Evolutionary conservation across 64 coral and sea anemone species (phyloP).

Genomic region (Anthopleura sola): DNA sequence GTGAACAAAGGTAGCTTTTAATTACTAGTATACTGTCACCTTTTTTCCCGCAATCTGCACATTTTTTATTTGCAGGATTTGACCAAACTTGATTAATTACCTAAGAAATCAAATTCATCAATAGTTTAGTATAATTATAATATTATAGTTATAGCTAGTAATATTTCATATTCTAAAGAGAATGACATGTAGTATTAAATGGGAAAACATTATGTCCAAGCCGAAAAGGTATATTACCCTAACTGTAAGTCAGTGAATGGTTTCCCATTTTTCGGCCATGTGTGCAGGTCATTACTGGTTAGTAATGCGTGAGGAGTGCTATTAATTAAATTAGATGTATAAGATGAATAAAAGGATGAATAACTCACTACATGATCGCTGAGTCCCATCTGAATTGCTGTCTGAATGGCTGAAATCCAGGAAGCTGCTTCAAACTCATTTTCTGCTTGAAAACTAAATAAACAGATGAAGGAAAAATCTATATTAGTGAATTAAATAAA

Average conservation of each 20-base stretch:
- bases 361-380: constrained; percentile 64
- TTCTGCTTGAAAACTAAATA: constrained; percentile 64
- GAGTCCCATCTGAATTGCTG: constrained; percentile 67
- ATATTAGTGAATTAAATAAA: neutral
- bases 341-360: too few species aligned
- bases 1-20: neutral
- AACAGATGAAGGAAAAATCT: neutral
- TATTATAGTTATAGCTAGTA: too few species aligned
- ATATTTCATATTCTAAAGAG: too few species aligned
- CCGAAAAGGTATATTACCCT: too few species aligned
- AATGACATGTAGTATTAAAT: too few species aligned
- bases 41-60: constrained; percentile 77
- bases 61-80: constrained; percentile 60
- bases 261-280: too few species aligned
- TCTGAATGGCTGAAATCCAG: constrained; percentile 66
- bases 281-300: too few species aligned
- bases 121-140: too few species aligned
- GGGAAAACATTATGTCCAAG: too few species aligned
- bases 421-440: constrained; percentile 55
- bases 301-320: too few species aligned
- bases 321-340: too few species aligned
- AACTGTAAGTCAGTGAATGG: too few species aligned
- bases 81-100: constrained; percentile 51
- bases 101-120: constrained; percentile 17
- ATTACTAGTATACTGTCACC: constrained; percentile 13